Evolutionary conservation across 1,140 invertebrate species (phyloP), one percentile per base, ranked within the genome.

Genomic region (Drosophila melanica): DNA sequence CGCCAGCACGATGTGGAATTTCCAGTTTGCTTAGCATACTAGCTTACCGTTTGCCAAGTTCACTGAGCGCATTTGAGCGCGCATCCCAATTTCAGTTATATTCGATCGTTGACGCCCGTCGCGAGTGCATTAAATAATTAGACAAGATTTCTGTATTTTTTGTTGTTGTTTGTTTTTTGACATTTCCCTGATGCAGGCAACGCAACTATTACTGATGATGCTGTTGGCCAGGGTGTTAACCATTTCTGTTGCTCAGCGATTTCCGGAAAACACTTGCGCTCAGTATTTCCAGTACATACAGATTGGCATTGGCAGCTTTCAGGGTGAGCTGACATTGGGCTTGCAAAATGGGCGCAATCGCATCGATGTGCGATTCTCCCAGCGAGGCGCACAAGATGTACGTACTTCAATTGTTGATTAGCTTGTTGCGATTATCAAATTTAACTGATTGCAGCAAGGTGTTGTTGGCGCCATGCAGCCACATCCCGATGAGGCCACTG

Each of bases 291-390:
- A 71, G 8, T 82, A 84, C 50, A 58, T 86, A 6, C 69, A 67
- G 33, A 60, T 48, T 53, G 54, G 27, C 33, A 64, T 50, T 23
- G 30, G 35, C 14, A 33, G 27, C 11, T 37, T 54, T 20, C 45
- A 68, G 45, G 82, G 84, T 11, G 84, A 87, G 47, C 23, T 87
- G 16, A 89, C 77, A 14, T 48, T 87, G 7, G 48, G 37, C 10
- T 9, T 87, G 48, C 14, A 11, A 23, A 64, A 30, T 45, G 84
- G 84, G 18, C 65, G 47, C 35, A 87, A 87, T 51, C 73, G 63
- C 27, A 60, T 87, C 14, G 79, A 87, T 45, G n/a, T 89, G 51
- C 53, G 79, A 7, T 74, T 87, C 63, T 69, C 84, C 11, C 79
- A 84, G 35, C 62, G 41, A 20, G 66, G 65, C 16, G 5, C 14